Evolutionary conservation across 2,113 vertebrate genomes (phyloP).

Genomic region (Prunella himalayana): DNA sequence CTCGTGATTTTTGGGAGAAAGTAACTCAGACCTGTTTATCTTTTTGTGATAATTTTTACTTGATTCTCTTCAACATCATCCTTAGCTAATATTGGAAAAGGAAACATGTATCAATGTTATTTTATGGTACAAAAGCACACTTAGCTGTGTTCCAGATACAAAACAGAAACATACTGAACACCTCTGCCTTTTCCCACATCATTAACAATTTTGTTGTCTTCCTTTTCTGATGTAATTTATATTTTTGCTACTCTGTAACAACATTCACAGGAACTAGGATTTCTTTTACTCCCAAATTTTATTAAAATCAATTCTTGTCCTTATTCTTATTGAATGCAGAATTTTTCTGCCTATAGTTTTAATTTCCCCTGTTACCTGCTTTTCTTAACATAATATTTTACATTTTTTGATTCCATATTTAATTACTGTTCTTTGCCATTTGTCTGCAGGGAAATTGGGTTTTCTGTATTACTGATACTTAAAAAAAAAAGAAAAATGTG

Average conservation of each 20-base stretch:
- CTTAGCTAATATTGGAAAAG: background rate
- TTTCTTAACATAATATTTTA: background rate
- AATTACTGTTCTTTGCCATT: background rate
- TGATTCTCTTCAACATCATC: background rate
- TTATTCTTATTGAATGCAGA: background rate
- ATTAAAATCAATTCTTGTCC: background rate
- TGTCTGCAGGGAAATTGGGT: background rate
- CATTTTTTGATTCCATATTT: background rate
- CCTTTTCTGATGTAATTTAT: background rate
- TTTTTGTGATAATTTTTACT: background rate
- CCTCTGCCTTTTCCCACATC: background rate
- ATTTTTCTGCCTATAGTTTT: background rate
- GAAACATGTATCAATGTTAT: background rate
- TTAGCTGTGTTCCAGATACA: background rate
- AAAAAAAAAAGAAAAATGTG: background rate
- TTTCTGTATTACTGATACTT: background rate
- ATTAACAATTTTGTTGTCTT: background rate
- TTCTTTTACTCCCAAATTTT: background rate
- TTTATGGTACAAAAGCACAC: background rate
- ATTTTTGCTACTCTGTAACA: background rate
- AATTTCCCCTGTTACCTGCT: background rate
- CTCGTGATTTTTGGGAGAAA: background rate
- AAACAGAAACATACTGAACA: background rate
- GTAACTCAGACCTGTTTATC: background rate
- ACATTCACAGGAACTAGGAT: background rate